Percentiles rank a stretch among this genome's conserved stretches.
Conservation (phyloP, 2,113 vertebrate species). For the Microtus ochrogaster region DNA sequence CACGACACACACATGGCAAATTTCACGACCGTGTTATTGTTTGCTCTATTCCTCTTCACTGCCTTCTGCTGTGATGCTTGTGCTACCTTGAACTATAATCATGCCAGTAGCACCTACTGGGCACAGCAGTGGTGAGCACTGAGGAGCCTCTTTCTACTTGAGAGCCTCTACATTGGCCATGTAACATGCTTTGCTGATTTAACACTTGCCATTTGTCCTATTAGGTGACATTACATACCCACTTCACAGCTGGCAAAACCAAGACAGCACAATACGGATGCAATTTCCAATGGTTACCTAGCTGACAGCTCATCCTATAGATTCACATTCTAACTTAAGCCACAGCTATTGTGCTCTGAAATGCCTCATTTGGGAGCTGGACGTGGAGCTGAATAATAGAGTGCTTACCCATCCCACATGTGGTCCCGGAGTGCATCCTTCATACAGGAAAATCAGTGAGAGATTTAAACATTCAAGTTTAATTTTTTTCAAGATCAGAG, state of each 20-base stretch:
- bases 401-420: not conserved
- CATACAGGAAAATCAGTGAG: not conserved
- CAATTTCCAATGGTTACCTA: not conserved
- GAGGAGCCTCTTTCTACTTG: not conserved
- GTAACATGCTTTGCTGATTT: not conserved
- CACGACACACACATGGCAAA: not conserved
- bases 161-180: not conserved
- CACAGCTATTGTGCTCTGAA: not conserved
- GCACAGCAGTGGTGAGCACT: not conserved
- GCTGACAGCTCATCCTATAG: not conserved
- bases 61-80: not conserved
- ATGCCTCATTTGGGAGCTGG: not conserved
- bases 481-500: not conserved
- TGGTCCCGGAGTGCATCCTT: not conserved
- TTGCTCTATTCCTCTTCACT: not conserved
- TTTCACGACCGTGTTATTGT: not conserved
- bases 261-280: not conserved
- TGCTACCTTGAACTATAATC: not conserved
- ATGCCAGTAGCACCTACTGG: not conserved
- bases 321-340: not conserved
- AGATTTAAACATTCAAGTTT: not conserved
- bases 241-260: not conserved
- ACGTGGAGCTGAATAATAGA: not conserved
- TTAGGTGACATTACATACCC: not conserved
- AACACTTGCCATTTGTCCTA: not conserved